Conservation (phyloP, 2,113 vertebrate species). For the Cichladusa arquata region DNA sequence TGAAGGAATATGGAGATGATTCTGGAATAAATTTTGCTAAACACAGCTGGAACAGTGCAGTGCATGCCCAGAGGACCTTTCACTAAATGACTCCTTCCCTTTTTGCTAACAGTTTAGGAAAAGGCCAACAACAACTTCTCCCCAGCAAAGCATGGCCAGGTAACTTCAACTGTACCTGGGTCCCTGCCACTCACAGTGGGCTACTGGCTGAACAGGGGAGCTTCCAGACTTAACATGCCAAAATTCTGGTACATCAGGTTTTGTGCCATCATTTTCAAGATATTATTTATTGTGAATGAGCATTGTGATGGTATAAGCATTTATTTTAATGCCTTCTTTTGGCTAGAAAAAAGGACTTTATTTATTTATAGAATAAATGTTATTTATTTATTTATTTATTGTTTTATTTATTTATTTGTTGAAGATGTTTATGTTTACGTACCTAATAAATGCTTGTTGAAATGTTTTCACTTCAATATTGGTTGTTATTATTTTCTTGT, state of each 20-base stretch:
- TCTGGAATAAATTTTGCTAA: not conserved
- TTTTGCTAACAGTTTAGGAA: not conserved
- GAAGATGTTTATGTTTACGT: not conserved
- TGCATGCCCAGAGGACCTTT: not conserved
- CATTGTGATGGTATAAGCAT: not conserved
- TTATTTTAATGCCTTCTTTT: not conserved
- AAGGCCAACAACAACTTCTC: not conserved
- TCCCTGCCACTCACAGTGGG: not conserved
- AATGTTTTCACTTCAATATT: not conserved
- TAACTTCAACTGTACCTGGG: not conserved
- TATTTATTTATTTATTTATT: not conserved
- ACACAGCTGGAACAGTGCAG: not conserved
- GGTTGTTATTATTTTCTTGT: not conserved
- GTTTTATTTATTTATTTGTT: not conserved
- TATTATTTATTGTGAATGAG: not conserved
- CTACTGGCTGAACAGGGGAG: not conserved
- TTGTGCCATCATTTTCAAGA: not conserved
- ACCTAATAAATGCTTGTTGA: slow-evolving; percentile 16
- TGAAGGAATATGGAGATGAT: not conserved
- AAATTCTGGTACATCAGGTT: not conserved
- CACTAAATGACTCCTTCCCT: not conserved
- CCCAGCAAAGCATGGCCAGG: not conserved
- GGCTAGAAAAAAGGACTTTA: not conserved
- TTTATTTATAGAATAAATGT: not conserved
- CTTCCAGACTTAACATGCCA: not conserved